Conservation (phyloP, 2,113 vertebrate genomes). For the Smithornis capensis region DNA sequence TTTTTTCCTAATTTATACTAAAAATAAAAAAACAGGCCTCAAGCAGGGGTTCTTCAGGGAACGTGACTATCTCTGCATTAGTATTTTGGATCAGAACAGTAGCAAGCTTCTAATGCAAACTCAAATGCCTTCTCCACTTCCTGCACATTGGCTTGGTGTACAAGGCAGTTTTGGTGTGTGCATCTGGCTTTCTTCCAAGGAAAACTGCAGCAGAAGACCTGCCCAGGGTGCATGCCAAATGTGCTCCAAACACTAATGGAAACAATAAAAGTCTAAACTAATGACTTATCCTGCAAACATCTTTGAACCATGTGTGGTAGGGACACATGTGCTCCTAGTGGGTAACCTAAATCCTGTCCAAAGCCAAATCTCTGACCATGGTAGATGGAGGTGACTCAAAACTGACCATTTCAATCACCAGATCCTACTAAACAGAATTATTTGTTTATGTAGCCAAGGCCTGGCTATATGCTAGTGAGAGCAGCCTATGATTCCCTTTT, state of each 20-base stretch:
- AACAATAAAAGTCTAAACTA: background rate
- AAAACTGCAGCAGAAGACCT: background rate
- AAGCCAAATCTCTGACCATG: background rate
- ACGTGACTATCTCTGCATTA: background rate
- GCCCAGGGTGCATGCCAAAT: background rate
- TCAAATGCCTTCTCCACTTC: background rate
- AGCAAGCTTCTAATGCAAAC: background rate
- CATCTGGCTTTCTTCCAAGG: background rate
- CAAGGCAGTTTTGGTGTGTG: accelerated
- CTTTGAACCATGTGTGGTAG: background rate
- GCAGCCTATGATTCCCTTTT: background rate
- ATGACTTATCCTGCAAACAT: background rate
- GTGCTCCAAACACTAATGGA: background rate
- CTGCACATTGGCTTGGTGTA: background rate
- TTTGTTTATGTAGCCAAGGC: background rate
- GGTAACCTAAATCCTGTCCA: background rate
- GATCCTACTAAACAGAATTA: background rate
- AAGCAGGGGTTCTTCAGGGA: background rate
- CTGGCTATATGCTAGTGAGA: background rate
- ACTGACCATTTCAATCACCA: background rate
- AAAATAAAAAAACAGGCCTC: background rate
- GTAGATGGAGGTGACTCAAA: background rate
- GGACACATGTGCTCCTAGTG: background rate
- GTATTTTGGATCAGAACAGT: background rate
- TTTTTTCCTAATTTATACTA: background rate